A percentile compares a stretch with the other conserved stretches of the same genome.
phyloP scores from a whole-genome alignment of 2,888 invertebrate genomes.

The Erebia epiphron region DNA sequence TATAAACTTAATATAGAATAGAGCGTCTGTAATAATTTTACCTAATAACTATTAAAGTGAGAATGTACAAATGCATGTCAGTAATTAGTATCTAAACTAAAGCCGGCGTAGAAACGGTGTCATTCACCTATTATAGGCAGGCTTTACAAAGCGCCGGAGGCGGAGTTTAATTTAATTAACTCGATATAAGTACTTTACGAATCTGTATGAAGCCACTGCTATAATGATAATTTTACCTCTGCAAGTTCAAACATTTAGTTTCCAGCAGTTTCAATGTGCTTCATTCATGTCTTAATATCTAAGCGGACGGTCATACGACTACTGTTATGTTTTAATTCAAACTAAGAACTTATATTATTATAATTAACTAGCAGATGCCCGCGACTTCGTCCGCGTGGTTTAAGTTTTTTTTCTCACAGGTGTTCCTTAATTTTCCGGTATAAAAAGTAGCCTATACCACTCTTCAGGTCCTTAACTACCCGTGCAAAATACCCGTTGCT shows the following conservation, averaged over 20 bases:
- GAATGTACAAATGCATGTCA: background rate
- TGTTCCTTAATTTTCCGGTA: too few species aligned
- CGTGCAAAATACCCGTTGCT: too few species aligned
- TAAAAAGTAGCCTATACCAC: too few species aligned
- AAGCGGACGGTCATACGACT: background rate
- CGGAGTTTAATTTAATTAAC: constrained; percentile 3
- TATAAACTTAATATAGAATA: background rate
- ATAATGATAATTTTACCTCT: constrained; percentile 10
- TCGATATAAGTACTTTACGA: background rate
- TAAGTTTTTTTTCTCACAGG: too few species aligned
- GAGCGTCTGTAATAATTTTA: constrained; percentile 52
- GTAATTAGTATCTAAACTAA: background rate
- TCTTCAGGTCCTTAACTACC: too few species aligned
- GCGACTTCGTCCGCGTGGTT: too few species aligned
- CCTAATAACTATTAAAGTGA: background rate
- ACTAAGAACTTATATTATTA: too few species aligned
- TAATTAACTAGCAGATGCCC: too few species aligned
- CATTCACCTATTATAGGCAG: background rate
- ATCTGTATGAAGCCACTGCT: background rate
- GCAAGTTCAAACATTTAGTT: background rate
- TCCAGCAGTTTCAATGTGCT: background rate
- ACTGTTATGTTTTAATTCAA: background rate
- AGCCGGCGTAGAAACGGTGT: background rate
- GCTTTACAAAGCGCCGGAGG: background rate
- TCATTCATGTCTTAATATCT: too few species aligned